Conservation (phyloP, 1,140 invertebrate species). For the Sminthurinus signatus region DNA sequence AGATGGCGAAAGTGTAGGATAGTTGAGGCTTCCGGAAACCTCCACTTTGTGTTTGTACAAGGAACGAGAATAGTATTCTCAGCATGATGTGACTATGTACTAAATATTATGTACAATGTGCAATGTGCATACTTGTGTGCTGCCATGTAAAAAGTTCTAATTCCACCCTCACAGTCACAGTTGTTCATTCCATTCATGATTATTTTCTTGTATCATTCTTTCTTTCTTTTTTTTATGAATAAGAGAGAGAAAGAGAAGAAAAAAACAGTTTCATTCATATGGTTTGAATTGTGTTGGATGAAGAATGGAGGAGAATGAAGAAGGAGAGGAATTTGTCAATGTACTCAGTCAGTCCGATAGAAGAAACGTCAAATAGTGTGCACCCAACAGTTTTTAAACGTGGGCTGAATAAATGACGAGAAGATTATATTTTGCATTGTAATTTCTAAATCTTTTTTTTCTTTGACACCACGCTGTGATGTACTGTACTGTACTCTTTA, state of each 20-base stretch:
- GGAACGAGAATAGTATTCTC: too few relatives aligned
- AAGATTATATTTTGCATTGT: conserved; percentile 15
- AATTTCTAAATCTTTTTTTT: conserved; percentile 7
- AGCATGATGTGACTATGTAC: too few relatives aligned
- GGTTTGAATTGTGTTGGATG: not conserved
- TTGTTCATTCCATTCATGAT: conserved; percentile 8
- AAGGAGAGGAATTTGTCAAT: conserved; percentile 7
- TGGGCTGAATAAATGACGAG: conserved; percentile 9
- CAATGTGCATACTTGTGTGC: too few relatives aligned
- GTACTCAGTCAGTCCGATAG: not conserved
- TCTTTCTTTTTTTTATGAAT: too few relatives aligned
- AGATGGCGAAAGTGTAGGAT: too few relatives aligned
- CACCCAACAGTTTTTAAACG: conserved; percentile 3
- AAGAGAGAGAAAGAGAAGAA: too few relatives aligned
- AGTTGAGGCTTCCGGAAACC: too few relatives aligned
- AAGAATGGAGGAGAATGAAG: too few relatives aligned
- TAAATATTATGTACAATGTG: too few relatives aligned
- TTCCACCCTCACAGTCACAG: conserved; percentile 9
- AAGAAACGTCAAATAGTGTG: conserved; percentile 2
- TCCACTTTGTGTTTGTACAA: too few relatives aligned
- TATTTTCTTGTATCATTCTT: conserved; percentile 2
- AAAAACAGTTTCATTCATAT: conserved; percentile 9
- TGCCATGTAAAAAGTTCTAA: not conserved
- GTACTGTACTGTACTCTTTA: too few relatives aligned
- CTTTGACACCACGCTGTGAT: not conserved